Evolutionary conservation across 1,140 invertebrate species (phyloP).

Genomic region (Augochlora pura): DNA sequence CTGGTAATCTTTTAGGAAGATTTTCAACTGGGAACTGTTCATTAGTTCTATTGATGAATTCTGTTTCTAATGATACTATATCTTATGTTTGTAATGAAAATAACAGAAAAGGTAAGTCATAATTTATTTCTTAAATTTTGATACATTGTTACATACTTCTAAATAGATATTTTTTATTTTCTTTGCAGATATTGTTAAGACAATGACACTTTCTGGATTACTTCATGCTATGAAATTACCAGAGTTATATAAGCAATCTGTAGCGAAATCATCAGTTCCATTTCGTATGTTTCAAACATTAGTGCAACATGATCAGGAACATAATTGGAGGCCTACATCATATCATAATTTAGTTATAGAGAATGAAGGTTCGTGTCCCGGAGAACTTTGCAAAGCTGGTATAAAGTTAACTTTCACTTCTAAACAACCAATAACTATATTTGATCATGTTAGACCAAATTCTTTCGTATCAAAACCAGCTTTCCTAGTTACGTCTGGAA

Average conservation of each 20-base stretch:
- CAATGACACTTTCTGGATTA: conserved; percentile 61
- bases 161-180: not conserved
- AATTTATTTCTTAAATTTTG: conserved; percentile 18
- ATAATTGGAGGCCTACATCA: conserved; percentile 65
- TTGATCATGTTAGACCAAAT: conserved; percentile 82
- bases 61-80: conserved; percentile 74
- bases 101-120: conserved; percentile 51
- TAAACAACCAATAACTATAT: conserved; percentile 79
- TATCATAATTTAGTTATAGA: conserved; percentile 81
- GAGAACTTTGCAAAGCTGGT: conserved; percentile 82
- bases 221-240: conserved; percentile 60
- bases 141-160: not conserved
- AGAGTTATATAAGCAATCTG: conserved; percentile 49
- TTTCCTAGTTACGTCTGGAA: conserved; percentile 78
- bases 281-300: conserved; percentile 34
- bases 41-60: conserved; percentile 77
- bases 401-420: conserved; percentile 82
- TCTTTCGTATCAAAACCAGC: conserved; percentile 86
- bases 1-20: conserved; percentile 78
- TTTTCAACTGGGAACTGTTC: conserved; percentile 72
- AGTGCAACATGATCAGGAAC: conserved; percentile 44
- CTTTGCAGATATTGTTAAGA: conserved; percentile 62
- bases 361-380: conserved; percentile 85
- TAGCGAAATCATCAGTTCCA: conserved; percentile 7
- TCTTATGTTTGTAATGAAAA: conserved; percentile 69